phyloP scores from a whole-genome alignment of 2,113 vertebrate genomes.

The Leptodactylus fuscus region DNA sequence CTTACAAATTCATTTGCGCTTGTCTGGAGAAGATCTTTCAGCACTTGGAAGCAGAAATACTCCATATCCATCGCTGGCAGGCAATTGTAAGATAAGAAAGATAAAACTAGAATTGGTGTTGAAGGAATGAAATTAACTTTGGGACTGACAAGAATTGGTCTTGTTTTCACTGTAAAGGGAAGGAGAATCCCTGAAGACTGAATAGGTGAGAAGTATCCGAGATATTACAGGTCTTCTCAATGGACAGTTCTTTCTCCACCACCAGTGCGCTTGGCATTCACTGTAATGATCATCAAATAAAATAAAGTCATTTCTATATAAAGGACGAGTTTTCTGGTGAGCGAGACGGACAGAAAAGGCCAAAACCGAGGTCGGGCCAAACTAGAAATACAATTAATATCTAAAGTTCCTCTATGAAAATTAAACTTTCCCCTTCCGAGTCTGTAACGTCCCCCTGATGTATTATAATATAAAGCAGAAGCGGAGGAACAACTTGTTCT shows the following conservation, averaged over 20 bases:
- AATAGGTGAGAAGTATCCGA: conserved; percentile 54
- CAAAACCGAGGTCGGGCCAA: conserved; percentile 23
- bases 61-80: conserved; percentile 35
- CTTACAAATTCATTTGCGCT: conserved; percentile 22
- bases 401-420: conserved; percentile 4
- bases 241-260: conserved; percentile 67
- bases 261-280: conserved; percentile 66
- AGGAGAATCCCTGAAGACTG: conserved; percentile 62
- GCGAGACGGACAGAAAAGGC: conserved; percentile 4
- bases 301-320: conserved; percentile 68
- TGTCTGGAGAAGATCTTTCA: conserved; percentile 35
- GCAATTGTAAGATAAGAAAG: conserved; percentile 53
- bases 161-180: conserved; percentile 55
- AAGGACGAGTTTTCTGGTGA: conserved; percentile 31
- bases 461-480: neutral
- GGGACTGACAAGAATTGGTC: conserved; percentile 40
- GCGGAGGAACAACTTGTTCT: neutral
- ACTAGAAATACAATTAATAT: conserved; percentile 30
- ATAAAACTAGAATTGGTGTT: conserved; percentile 38
- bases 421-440: neutral
- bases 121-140: conserved; percentile 39
- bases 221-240: conserved; percentile 66
- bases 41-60: conserved; percentile 24
- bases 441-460: neutral
- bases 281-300: conserved; percentile 73